Conservation (phyloP, 53 echinoderm and acorn worm genomes). For the Arbacia lixula region DNA sequence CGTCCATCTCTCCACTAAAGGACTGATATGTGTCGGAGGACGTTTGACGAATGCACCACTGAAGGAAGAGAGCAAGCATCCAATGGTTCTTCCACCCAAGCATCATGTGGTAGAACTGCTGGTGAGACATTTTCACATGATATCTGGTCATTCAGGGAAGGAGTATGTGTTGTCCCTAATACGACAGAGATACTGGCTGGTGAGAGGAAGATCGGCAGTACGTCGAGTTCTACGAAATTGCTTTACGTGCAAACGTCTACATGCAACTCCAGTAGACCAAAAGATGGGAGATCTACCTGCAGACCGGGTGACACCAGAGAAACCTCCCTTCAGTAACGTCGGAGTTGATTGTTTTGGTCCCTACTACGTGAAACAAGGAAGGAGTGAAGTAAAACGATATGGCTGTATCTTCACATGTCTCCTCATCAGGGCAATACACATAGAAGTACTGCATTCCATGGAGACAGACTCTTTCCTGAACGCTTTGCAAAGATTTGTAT, state of each 20-base stretch:
- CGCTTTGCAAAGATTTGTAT: too few species aligned
- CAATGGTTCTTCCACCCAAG: constrained; percentile 59
- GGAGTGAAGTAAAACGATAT: constrained; percentile 55
- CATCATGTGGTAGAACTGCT: constrained; percentile 58
- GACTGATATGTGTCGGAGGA: constrained; percentile 64
- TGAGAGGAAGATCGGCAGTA: not conserved
- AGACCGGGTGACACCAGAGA: constrained; percentile 54
- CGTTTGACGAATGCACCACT: constrained; percentile 48
- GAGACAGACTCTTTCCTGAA: too few species aligned
- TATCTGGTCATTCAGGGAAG: constrained; percentile 57
- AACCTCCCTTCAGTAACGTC: constrained; percentile 51
- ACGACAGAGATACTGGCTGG: constrained; percentile 1
- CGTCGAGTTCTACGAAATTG: not conserved
- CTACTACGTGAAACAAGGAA: constrained; percentile 51
- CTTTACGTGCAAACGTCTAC: not conserved
- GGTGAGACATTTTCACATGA: constrained; percentile 49
- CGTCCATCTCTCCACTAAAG: constrained; percentile 29
- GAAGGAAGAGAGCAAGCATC: constrained; percentile 36
- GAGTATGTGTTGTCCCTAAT: constrained; percentile 55
- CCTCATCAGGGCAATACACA: constrained; percentile 46
- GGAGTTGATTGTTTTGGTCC: constrained; percentile 67
- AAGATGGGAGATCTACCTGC: constrained; percentile 54
- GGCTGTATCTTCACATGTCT: constrained; percentile 61
- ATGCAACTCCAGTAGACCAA: not conserved
- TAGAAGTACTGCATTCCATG: constrained; percentile 42